These are phyloP conservation scores for Drosophila cyrtoloma DNA, from an alignment of 2,888 invertebrate genomes.

Conservation along the genomic window DNA sequence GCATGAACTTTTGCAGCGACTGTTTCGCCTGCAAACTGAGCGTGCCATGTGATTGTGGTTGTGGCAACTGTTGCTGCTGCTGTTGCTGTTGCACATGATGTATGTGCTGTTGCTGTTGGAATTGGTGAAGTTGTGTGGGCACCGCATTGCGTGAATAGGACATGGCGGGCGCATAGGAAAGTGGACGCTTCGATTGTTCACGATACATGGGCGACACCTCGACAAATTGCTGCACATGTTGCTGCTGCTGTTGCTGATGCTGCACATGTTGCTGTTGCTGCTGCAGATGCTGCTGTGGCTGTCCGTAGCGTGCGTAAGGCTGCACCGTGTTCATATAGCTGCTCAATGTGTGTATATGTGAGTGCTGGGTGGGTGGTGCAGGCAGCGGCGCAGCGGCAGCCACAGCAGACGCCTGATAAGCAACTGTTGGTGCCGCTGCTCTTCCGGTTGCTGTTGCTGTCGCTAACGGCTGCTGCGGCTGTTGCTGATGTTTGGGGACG, in stretches of 20 bases:
- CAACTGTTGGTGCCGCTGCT: constrained; percentile 9
- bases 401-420: constrained; percentile 13
- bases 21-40: constrained; percentile 64
- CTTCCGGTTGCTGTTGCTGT: constrained; percentile 18
- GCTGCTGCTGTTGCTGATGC: constrained; percentile 30
- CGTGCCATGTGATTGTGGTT: constrained; percentile 8
- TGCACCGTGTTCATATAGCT: constrained; percentile 80
- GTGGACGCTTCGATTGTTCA: constrained; percentile 66
- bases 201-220: constrained; percentile 72
- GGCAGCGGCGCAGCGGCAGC: constrained; percentile 30
- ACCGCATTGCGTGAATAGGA: constrained; percentile 57
- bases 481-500: constrained; percentile 49
- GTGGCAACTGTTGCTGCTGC: constrained; percentile 8
- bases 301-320: constrained; percentile 75
- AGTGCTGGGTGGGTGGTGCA: constrained; percentile 62
- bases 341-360: constrained; percentile 68
- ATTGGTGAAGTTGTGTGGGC: constrained; percentile 55
- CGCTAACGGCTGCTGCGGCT: constrained; percentile 41
- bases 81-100: constrained; percentile 25
- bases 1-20: constrained; percentile 74
- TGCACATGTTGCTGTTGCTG: constrained; percentile 32
- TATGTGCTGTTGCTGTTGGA: constrained; percentile 31
- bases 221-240: constrained; percentile 39
- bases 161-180: constrained; percentile 71
- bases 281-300: constrained; percentile 47